A percentile compares a stretch with the other conserved stretches of the same genome.
Conservation (phyloP, 2,797 vertebrate genomes). For the Falco naumanni region DNA sequence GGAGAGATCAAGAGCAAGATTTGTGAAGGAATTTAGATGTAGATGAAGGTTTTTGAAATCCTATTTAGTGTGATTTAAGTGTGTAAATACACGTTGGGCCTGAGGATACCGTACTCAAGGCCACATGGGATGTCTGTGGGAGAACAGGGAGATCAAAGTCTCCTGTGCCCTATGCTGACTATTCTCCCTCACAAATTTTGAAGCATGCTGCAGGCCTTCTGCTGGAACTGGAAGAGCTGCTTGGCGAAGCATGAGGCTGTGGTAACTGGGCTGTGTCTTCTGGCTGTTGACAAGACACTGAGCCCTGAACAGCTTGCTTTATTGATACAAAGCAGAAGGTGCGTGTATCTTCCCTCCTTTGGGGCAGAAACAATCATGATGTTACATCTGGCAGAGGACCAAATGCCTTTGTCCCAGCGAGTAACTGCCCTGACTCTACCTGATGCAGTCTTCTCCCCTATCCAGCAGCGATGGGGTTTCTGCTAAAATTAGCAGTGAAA, state of each 20-base stretch:
- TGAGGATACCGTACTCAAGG: background rate
- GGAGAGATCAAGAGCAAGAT: background rate
- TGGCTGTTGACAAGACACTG: background rate
- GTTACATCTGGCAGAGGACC: background rate
- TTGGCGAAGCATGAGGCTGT: background rate
- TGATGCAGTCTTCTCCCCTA: background rate
- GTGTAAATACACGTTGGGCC: background rate
- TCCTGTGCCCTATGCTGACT: rapidly evolving
- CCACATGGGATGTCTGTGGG: background rate
- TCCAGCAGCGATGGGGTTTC: background rate
- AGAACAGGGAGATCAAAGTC: background rate
- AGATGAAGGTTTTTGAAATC: background rate
- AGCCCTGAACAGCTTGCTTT: background rate
- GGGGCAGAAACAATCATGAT: background rate
- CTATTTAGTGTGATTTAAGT: background rate
- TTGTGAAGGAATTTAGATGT: background rate
- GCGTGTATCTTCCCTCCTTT: background rate
- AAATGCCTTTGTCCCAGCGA: background rate
- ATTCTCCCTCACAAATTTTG: background rate
- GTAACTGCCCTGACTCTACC: background rate
- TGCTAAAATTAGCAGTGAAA: background rate
- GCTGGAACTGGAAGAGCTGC: background rate
- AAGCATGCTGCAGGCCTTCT: background rate
- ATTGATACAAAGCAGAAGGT: background rate
- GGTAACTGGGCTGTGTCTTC: background rate